Percentiles rank a stretch among this genome's conserved stretches.
phyloP scores from a whole-genome alignment of 1,140 invertebrate genomes.

The Aphelenchoides avenae region DNA sequence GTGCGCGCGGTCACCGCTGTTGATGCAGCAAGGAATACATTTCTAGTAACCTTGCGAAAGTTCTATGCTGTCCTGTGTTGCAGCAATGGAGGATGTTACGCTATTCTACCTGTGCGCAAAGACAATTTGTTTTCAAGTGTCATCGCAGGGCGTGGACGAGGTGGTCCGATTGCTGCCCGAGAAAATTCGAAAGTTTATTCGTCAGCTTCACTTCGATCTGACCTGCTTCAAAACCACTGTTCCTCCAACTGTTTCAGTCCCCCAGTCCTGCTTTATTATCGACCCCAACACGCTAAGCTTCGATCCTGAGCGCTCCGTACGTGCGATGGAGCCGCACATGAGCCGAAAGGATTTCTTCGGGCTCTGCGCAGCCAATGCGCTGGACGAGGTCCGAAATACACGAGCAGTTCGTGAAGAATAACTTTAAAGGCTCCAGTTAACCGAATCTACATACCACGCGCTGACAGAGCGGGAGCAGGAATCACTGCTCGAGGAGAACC shows the following conservation, averaged over 20 bases:
- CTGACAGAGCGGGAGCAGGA: background rate
- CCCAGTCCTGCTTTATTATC: background rate
- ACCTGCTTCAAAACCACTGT: background rate
- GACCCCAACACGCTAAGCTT: conserved; percentile 5
- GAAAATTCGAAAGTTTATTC: background rate
- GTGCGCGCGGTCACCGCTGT: no score
- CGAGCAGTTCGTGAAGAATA: no score
- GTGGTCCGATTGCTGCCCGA: background rate
- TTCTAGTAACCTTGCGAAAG: no score
- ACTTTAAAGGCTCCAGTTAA: no score
- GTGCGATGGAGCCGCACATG: conserved; percentile 7
- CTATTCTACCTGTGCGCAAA: no score
- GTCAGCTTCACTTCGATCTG: background rate
- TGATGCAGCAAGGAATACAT: no score
- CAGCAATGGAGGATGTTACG: no score
- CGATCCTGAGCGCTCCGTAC: conserved; percentile 15
- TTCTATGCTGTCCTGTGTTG: no score
- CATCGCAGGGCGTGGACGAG: no score
- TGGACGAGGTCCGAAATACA: conserved; percentile 10
- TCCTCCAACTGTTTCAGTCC: background rate
- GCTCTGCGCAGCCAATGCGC: conserved; percentile 12
- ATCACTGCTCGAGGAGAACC: background rate
- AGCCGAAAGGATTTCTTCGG: conserved; percentile 6
- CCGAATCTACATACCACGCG: conserved; percentile 7
- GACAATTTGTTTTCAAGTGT: no score